Evolutionary conservation across 2,113 vertebrate genomes (phyloP), one percentile per base, ranked within the genome.

Genomic region (Tachysurus fulvidraco): DNA sequence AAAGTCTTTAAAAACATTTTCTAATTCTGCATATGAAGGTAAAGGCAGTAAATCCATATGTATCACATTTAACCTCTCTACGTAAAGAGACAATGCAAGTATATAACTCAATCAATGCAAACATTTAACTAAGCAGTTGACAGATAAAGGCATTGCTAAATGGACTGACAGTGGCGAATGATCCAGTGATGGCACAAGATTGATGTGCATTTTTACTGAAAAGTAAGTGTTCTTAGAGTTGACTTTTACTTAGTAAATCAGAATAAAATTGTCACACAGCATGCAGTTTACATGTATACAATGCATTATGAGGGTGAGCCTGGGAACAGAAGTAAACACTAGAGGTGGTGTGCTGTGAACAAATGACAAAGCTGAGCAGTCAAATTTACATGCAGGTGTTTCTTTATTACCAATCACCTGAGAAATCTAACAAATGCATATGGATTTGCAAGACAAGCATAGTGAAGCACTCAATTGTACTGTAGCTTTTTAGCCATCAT

Each of bases 281-380:
- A 50, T 23, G 80, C 5, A 50, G 50, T 83, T 81, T 67, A 78
- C 67, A n/a, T 76, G 59, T 74, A 71, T 17, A 85, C 81, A 67
- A 60, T 67, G 59, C 30, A 87, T 78, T n/a, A 87, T 83, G 59
- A 36, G 67, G 80, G 86, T 77, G 8, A 65, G 62, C 7, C 21
- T 44, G n/a, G 69, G 76, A 44, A 76, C n/a, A 79, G 41, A 60
- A 57, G 81, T 81, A 71, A 88, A 88, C 60, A 83, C 46, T 71
- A 73, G 21, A 64, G 57, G 28, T 30, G 30, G 30, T 25, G 55
- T 17, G 59, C 13, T 84, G 73, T 64, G 80, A 79, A 85, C 4
- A 88, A 57, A 25, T 83, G 55, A 46, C 89, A 80, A 88, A 86
- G 19, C 30, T 79, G 65, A 57, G 25, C 55, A 80, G 21, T 87